Evolutionary conservation across 2,888 invertebrate species (phyloP).

Genomic region (Micoletzkya japonica): DNA sequence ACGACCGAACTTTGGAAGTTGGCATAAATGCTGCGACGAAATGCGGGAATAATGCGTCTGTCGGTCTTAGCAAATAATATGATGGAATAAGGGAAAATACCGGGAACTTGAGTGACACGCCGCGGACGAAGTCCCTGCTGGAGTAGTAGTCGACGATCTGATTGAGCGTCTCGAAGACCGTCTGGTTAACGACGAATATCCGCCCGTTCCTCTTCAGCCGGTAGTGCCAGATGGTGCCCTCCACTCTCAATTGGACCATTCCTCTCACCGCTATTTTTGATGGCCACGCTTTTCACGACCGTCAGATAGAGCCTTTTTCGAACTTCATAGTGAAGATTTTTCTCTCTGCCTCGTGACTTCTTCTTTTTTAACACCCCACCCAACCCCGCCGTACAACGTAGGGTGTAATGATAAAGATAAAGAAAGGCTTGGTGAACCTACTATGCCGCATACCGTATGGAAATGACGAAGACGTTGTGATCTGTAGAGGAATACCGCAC

Average conservation of each 20-base stretch:
- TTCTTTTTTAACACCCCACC: no score
- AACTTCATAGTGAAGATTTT: no score
- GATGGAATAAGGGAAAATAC: no score
- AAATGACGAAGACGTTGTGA: conserved; percentile 84
- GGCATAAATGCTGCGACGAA: no score
- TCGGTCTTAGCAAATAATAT: no score
- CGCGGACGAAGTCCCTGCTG: conserved; percentile 85
- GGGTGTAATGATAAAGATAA: not conserved
- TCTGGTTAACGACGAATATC: conserved; percentile 69
- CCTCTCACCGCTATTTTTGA: no score
- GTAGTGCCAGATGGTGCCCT: conserved; percentile 93
- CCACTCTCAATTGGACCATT: conserved; percentile 75
- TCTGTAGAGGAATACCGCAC: conserved; percentile 89
- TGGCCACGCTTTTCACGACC: no score
- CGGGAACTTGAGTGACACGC: conserved; percentile 78
- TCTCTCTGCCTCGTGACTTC: no score
- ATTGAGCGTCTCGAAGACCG: conserved; percentile 90
- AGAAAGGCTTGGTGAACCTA: not conserved
- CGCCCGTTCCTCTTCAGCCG: conserved; percentile 77
- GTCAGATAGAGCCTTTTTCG: no score
- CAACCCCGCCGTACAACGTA: no score
- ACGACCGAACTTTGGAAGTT: no score
- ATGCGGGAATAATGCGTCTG: no score
- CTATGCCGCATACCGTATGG: conserved; percentile 75
- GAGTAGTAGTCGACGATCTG: conserved; percentile 90